These are phyloP conservation scores for Coregonus sp. DNA, from an alignment of 2,797 vertebrate genomes.

Conservation along the genomic window DNA sequence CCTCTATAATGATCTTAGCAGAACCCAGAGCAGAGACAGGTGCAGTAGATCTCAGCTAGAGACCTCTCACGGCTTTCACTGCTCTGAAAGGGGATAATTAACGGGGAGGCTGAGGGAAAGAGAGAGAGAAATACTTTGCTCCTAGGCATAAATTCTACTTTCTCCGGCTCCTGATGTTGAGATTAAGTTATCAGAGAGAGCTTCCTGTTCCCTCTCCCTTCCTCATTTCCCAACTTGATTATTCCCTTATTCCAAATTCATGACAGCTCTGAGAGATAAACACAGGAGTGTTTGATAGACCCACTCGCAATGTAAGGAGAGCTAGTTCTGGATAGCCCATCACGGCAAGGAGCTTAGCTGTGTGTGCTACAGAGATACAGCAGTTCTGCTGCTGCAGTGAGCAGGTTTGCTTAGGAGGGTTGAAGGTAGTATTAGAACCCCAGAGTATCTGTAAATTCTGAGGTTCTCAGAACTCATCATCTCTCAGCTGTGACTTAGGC, in stretches of 20 bases:
- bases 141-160: neutral
- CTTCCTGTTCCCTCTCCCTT: conserved; percentile 8
- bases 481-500: neutral
- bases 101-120: neutral
- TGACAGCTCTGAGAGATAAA: conserved; percentile 7
- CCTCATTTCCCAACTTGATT: neutral
- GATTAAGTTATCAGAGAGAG: conserved; percentile 27
- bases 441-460: neutral
- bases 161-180: conserved; percentile 6
- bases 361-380: neutral
- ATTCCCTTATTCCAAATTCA: conserved; percentile 11
- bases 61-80: conserved; percentile 13
- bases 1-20: conserved; percentile 61
- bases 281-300: neutral
- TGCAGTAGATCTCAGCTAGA: neutral
- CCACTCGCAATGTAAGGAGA: neutral
- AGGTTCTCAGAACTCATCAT: neutral
- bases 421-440: neutral
- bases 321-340: neutral
- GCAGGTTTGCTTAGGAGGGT: neutral
- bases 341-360: neutral
- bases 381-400: neutral
- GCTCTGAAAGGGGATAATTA: conserved; percentile 3
- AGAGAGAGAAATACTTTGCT: conserved; percentile 3
- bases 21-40: conserved; percentile 49